A percentile compares a stretch with the other conserved stretches of the same genome.
Conservation (phyloP, 2,113 vertebrate genomes). For the Rhinichthys klamathensis region DNA sequence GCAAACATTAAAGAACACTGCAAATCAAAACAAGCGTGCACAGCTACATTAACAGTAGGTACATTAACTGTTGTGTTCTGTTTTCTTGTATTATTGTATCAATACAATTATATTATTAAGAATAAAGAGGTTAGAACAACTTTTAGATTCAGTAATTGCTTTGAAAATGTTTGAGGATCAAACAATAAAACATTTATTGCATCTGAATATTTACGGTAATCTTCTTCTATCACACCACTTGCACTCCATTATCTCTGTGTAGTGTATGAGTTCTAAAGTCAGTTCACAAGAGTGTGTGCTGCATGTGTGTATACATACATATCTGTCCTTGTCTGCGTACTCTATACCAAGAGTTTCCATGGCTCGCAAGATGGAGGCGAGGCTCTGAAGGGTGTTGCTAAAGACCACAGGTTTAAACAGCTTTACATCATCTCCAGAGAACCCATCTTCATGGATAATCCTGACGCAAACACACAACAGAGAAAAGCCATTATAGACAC, state of each 20-base stretch:
- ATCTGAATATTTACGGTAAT: not conserved
- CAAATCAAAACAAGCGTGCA: conserved; percentile 1
- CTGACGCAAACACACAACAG: conserved; percentile 68
- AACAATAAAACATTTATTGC: not conserved
- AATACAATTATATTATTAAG: not conserved
- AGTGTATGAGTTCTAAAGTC: not conserved
- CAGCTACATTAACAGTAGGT: not conserved
- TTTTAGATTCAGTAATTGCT: too few relatives aligned
- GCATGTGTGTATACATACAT: conserved; percentile 76
- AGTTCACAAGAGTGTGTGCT: not conserved
- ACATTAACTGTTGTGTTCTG: not conserved
- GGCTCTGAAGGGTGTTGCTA: conserved; percentile 99
- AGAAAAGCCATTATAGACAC: not conserved
- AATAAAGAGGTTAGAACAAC: not conserved
- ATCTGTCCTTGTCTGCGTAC: conserved; percentile 92
- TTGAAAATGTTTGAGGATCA: not conserved
- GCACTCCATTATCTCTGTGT: not conserved
- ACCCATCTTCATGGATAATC: conserved; percentile 99
- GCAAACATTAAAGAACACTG: conserved; percentile 15
- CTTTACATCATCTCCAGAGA: conserved; percentile 97
- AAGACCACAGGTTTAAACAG: conserved; percentile 99
- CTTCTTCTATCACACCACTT: not conserved
- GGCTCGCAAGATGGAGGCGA: conserved; percentile 94
- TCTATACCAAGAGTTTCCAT: conserved; percentile 97
- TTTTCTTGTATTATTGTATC: not conserved